A percentile compares a stretch with the other conserved stretches of the same genome.
These are phyloP conservation scores for Tridacna crocea DNA, from an alignment of 2,888 invertebrate genomes.

Conservation along the genomic window DNA sequence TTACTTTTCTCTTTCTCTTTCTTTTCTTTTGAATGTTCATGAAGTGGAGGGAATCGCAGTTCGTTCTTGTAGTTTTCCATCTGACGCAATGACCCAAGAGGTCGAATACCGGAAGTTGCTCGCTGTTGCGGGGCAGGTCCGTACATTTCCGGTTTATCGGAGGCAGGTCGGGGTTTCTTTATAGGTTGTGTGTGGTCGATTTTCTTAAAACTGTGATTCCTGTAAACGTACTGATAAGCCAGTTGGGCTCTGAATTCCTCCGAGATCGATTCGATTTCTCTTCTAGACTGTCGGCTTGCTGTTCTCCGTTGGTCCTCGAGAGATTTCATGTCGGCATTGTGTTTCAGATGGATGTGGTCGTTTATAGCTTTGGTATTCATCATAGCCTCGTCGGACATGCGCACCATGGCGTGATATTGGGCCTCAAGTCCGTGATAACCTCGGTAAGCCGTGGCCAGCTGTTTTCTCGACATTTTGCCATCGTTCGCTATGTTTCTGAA, in stretches of 20 bases:
- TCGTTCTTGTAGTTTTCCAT: conserved; percentile 51
- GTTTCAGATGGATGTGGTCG: conserved; percentile 40
- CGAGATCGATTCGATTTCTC: conserved; percentile 41
- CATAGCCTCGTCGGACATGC: conserved; percentile 49
- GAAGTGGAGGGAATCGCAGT: conserved; percentile 44
- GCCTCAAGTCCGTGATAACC: conserved; percentile 58
- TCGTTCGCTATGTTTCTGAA: conserved; percentile 53
- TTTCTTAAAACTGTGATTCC: conserved; percentile 53
- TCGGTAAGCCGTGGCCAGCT: conserved; percentile 54
- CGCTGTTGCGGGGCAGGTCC: conserved; percentile 30
- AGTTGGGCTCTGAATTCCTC: conserved; percentile 57
- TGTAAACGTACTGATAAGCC: conserved; percentile 61
- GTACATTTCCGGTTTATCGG: conserved; percentile 54
- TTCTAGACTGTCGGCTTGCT: conserved; percentile 24
- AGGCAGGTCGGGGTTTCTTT: conserved; percentile 49
- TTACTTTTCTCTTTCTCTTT: conserved; percentile 20
- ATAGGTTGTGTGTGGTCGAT: conserved; percentile 30
- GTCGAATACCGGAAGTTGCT: conserved; percentile 28
- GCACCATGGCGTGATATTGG: conserved; percentile 51
- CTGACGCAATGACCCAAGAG: conserved; percentile 55
- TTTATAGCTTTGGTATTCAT: conserved; percentile 42
- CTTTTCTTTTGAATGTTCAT: background rate
- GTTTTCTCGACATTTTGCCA: conserved; percentile 51
- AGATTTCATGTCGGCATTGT: conserved; percentile 48
- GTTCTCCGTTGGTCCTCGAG: conserved; percentile 36